Percentiles rank a stretch among this genome's conserved stretches.
These are phyloP conservation scores for Morus bassanus DNA, from an alignment of 2,797 vertebrate species.

Conservation along the genomic window DNA sequence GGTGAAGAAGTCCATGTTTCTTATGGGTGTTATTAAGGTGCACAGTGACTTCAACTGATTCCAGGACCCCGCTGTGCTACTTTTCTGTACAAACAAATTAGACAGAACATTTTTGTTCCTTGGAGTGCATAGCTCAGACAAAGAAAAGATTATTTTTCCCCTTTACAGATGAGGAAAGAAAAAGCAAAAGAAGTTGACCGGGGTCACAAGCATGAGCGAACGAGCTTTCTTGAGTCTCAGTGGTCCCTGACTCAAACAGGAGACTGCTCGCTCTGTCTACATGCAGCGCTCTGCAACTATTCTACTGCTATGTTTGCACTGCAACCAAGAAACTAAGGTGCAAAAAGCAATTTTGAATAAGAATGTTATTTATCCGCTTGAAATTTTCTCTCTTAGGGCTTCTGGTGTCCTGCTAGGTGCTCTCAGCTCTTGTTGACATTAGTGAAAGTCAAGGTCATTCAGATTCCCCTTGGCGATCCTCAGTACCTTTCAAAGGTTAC, in stretches of 20 bases:
- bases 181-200: constrained; percentile 6
- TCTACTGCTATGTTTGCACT: not conserved
- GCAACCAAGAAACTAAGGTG: constrained; percentile 24
- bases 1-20: not conserved
- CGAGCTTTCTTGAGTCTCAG: not conserved
- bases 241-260: constrained; percentile 35
- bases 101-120: constrained; percentile 15
- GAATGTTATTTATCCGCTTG: not conserved
- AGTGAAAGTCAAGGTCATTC: not conserved
- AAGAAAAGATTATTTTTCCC: constrained; percentile 33
- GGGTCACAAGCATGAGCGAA: not conserved
- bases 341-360: constrained; percentile 24
- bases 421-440: not conserved
- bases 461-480: not conserved
- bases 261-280: not conserved
- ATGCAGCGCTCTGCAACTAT: not conserved
- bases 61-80: not conserved
- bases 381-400: not conserved
- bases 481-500: not conserved
- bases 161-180: constrained; percentile 33
- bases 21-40: not conserved
- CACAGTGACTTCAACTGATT: constrained; percentile 6
- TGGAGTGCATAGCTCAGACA: constrained; percentile 40
- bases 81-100: constrained; percentile 34
- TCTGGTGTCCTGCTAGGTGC: not conserved